Conservation (phyloP, 2,797 vertebrate genomes). For the Tiaroga cobitis region DNA sequence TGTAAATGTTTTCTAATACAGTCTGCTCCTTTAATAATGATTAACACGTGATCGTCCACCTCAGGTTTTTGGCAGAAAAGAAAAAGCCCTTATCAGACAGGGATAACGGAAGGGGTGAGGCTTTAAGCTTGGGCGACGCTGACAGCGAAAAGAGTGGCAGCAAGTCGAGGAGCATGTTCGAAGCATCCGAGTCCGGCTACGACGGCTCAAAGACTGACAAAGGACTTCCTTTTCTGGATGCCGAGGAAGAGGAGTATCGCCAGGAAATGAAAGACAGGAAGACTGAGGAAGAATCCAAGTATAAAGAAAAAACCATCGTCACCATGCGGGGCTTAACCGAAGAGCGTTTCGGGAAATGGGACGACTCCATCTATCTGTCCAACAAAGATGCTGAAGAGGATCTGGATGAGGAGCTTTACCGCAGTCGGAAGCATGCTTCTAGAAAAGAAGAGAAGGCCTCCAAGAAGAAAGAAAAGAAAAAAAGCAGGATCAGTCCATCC, state of each 20-base stretch:
- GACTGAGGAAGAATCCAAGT: conserved; percentile 80
- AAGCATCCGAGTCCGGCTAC: conserved; percentile 69
- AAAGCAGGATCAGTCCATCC: conserved; percentile 84
- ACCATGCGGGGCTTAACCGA: conserved; percentile 85
- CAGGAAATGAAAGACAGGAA: conserved; percentile 85
- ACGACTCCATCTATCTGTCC: conserved; percentile 81
- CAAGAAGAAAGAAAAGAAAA: conserved; percentile 82
- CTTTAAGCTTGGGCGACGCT: conserved; percentile 77
- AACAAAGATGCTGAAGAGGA: conserved; percentile 80
- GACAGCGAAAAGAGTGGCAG: conserved; percentile 86
- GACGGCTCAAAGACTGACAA: conserved; percentile 84
- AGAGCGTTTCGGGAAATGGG: conserved; percentile 88
- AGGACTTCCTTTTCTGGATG: conserved; percentile 83
- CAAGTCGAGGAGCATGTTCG: conserved; percentile 82
- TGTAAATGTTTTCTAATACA: not conserved
- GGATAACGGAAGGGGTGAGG: conserved; percentile 86
- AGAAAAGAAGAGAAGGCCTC: conserved; percentile 85
- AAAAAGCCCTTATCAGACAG: conserved; percentile 78
- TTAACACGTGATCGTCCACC: conserved; percentile 42
- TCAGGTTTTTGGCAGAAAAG: conserved; percentile 91
- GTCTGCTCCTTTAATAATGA: not conserved
- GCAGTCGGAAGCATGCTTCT: conserved; percentile 88
- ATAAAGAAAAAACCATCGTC: conserved; percentile 78
- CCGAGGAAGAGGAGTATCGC: conserved; percentile 89
- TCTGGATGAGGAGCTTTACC: conserved; percentile 86